These are phyloP conservation scores for Bombycilla garrulus DNA, from an alignment of 2,113 vertebrate species.

Conservation along the genomic window DNA sequence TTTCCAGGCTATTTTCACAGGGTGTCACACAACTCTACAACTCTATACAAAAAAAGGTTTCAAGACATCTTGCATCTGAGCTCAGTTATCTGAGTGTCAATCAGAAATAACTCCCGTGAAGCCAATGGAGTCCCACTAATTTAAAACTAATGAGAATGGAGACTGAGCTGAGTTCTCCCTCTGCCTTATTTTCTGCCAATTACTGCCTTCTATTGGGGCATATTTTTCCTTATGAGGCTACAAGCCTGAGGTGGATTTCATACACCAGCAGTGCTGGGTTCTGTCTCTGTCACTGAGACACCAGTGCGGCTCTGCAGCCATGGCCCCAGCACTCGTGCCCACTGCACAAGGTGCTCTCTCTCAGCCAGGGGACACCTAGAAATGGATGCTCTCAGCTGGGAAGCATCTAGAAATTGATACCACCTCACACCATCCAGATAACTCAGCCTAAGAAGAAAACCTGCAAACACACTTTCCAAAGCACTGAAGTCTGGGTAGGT, in stretches of 20 bases:
- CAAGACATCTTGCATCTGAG: not conserved
- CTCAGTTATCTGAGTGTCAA: not conserved
- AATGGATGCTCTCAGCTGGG: not conserved
- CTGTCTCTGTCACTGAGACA: not conserved
- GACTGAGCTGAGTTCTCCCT: not conserved
- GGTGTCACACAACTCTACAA: not conserved
- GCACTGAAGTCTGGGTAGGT: no score
- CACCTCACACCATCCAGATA: not conserved
- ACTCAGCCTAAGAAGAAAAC: not conserved
- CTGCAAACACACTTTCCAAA: not conserved
- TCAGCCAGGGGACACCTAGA: not conserved
- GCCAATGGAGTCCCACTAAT: not conserved
- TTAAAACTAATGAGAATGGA: not conserved
- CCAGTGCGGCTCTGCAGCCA: not conserved
- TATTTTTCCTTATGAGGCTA: slow-evolving; percentile 33
- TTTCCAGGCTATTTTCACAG: accelerated
- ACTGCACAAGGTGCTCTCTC: no score
- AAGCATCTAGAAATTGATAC: accelerated
- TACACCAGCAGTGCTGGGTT: not conserved
- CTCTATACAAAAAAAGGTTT: not conserved
- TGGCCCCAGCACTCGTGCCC: not conserved
- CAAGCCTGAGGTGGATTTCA: not conserved
- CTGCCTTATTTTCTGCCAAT: slow-evolving; percentile 8
- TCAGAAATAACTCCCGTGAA: not conserved
- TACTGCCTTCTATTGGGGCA: not conserved